phyloP scores from a whole-genome alignment of 2,113 vertebrate species.

The Anthoscopus minutus region DNA sequence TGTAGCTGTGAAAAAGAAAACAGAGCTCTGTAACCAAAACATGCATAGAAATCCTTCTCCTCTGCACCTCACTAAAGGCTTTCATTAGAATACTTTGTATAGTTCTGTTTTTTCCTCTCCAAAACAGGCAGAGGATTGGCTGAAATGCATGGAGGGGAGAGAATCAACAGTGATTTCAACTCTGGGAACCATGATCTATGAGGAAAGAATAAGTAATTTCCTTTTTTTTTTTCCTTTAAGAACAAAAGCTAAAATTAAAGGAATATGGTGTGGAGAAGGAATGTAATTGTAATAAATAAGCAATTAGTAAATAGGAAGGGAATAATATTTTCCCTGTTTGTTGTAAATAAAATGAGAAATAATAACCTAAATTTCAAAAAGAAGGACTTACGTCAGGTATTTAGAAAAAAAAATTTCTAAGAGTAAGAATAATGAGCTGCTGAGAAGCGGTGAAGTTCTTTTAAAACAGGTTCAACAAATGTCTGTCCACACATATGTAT shows the following conservation, averaged over 20 bases:
- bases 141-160: not conserved
- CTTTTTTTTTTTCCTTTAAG: not conserved
- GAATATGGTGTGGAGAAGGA: not conserved
- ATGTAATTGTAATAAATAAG: not conserved
- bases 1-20: not conserved
- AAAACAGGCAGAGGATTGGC: fast-evolving
- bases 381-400: not conserved
- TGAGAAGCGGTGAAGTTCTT: not conserved
- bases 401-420: not conserved
- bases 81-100: not conserved
- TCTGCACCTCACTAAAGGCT: not conserved
- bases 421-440: not conserved
- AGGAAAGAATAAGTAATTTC: not conserved
- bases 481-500: not conserved
- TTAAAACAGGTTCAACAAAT: not conserved
- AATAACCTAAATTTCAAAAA: not conserved
- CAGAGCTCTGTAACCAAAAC: not conserved
- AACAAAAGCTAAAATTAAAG: not conserved
- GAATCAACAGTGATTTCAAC: not conserved
- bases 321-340: not conserved
- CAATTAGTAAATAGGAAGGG: not conserved
- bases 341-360: not conserved
- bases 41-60: fast-evolving
- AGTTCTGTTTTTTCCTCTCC: not conserved
- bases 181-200: not conserved